Percentiles rank a stretch among this genome's conserved stretches.
These are phyloP conservation scores for Pentamera pediparva DNA, from an alignment of 53 echinoderm and acorn worm species.

Conservation along the genomic window DNA sequence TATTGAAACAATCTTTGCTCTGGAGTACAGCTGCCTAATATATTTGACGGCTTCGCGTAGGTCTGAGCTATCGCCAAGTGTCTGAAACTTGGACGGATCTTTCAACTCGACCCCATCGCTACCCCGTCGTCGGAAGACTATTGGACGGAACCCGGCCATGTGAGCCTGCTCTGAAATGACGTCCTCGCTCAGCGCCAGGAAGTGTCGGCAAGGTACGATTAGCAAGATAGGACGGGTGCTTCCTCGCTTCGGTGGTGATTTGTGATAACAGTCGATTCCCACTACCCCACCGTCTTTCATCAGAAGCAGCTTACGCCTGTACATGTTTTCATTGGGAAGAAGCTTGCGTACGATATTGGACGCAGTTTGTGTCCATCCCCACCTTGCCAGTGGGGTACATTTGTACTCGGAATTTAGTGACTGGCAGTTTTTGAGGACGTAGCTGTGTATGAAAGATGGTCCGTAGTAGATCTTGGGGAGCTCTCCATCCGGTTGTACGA, in stretches of 20 bases:
- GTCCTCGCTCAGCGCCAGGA: not conserved
- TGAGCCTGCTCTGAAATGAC: conserved; percentile 41
- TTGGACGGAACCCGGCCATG: conserved; percentile 52
- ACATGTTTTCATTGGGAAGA: conserved; percentile 13
- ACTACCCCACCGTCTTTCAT: conserved; percentile 56
- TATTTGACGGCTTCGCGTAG: conserved; percentile 67
- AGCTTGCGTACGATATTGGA: conserved; percentile 17
- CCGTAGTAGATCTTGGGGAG: conserved; percentile 52
- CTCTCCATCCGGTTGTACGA: not conserved
- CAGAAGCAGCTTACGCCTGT: conserved; percentile 45
- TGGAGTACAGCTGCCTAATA: conserved; percentile 41
- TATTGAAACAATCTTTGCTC: conserved; percentile 41
- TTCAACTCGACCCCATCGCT: conserved; percentile 58
- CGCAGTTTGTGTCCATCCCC: conserved; percentile 47
- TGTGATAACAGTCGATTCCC: conserved; percentile 45
- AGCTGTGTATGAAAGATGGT: conserved; percentile 34
- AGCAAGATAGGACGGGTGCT: conserved; percentile 44
- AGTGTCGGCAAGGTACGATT: conserved; percentile 39
- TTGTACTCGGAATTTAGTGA: conserved; percentile 39
- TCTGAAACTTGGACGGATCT: conserved; percentile 72
- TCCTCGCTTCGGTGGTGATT: not conserved
- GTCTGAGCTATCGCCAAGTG: conserved; percentile 75
- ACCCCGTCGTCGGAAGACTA: conserved; percentile 79
- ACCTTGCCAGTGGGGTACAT: conserved; percentile 50
- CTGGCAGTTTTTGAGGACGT: conserved; percentile 41